phyloP scores from a whole-genome alignment of 2,113 vertebrate species.

The Leptobrachium ailaonicum region DNA sequence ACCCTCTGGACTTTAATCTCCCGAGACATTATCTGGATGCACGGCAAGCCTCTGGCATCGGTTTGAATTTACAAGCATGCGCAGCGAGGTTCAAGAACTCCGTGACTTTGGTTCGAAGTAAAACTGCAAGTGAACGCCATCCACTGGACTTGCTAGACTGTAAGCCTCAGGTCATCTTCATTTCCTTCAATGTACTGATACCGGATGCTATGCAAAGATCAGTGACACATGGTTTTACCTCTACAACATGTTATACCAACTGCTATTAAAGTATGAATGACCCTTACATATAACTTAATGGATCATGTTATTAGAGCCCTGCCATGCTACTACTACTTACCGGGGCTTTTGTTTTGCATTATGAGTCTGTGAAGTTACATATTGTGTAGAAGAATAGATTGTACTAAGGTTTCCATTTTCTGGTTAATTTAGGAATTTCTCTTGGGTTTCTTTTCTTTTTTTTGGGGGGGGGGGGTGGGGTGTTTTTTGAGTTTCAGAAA shows the following conservation, averaged over 20 bases:
- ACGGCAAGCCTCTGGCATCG: no score
- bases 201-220: constrained; percentile 57
- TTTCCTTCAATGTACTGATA: constrained; percentile 36
- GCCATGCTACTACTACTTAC: neutral
- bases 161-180: constrained; percentile 33
- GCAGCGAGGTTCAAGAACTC: no score
- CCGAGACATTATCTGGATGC: neutral
- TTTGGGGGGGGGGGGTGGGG: neutral
- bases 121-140: neutral
- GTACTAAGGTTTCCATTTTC: neutral
- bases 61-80: no score
- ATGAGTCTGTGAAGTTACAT: neutral
- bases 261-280: neutral
- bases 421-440: constrained; percentile 9
- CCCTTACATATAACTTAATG: neutral
- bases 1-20: neutral
- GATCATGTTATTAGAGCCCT: neutral
- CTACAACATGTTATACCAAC: constrained; percentile 10
- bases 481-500: neutral
- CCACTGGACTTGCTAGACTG: neutral
- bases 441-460: neutral
- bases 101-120: constrained; percentile 19
- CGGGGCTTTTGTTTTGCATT: neutral
- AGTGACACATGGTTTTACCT: constrained; percentile 25
- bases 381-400: constrained; percentile 25